Percentiles rank a stretch among this genome's conserved stretches.
Conservation (phyloP, 2,888 invertebrate species). For the Antheraea yamamai region DNA sequence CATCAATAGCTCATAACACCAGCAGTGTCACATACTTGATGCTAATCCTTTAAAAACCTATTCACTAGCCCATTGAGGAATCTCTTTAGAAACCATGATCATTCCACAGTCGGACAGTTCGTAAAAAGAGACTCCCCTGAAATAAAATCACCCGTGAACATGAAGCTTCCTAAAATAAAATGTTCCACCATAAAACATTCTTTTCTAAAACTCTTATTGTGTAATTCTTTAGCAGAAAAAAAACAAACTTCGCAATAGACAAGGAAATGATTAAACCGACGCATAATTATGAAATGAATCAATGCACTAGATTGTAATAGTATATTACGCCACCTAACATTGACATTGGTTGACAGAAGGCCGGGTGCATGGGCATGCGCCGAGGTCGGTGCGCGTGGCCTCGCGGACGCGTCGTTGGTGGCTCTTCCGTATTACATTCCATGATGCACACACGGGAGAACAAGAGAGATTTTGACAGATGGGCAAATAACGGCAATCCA, state of each 20-base stretch:
- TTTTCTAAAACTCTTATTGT: too few relatives aligned
- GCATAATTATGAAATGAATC: neutral
- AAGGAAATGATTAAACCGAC: neutral
- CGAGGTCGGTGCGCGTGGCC: slow-evolving; percentile 91
- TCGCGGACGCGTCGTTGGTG: slow-evolving; percentile 90
- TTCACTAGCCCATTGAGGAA: too few relatives aligned
- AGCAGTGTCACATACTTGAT: too few relatives aligned
- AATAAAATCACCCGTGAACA: too few relatives aligned
- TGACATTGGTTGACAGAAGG: slow-evolving; percentile 44
- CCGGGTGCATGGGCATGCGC: slow-evolving; percentile 88
- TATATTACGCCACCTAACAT: neutral
- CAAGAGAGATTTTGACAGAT: slow-evolving; percentile 77
- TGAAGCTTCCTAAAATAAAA: too few relatives aligned
- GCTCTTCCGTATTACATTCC: slow-evolving; percentile 83
- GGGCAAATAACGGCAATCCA: slow-evolving; percentile 77
- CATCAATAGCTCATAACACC: too few relatives aligned
- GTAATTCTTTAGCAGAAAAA: neutral
- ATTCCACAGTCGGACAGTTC: too few relatives aligned
- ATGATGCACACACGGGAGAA: slow-evolving; percentile 84
- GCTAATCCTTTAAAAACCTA: too few relatives aligned
- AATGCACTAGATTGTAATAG: neutral
- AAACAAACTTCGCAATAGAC: neutral
- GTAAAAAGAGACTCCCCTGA: too few relatives aligned
- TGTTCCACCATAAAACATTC: too few relatives aligned
- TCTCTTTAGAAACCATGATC: too few relatives aligned